A percentile compares a stretch with the other conserved stretches of the same genome.
Evolutionary conservation across 2,113 vertebrate genomes (phyloP).

Genomic region (Lynx canadensis): DNA sequence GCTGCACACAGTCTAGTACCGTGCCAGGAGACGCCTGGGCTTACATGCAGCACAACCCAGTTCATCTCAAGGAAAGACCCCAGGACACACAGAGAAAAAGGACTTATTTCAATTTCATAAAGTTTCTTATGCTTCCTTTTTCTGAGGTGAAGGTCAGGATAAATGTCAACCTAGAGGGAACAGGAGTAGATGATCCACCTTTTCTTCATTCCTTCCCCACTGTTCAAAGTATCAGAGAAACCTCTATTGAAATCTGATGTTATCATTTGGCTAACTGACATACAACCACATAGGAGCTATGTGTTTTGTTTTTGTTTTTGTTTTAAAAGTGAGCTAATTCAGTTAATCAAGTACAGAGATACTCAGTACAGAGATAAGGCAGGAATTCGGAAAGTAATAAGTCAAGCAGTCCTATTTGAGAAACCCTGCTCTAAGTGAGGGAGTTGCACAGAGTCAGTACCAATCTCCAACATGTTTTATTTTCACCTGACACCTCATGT

Average conservation of each 20-base stretch:
- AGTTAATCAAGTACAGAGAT: not conserved
- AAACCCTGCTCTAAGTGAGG: not conserved
- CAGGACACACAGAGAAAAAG: not conserved
- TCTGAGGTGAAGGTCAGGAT: not conserved
- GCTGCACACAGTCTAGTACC: not conserved
- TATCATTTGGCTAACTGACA: not conserved
- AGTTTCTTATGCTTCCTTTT: slow-evolving; percentile 20
- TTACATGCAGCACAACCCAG: not conserved
- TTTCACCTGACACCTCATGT: not conserved
- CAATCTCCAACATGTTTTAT: not conserved
- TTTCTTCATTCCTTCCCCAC: not conserved
- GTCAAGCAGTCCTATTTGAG: not conserved
- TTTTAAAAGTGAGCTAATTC: not conserved
- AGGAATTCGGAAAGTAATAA: not conserved
- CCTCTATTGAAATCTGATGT: not conserved
- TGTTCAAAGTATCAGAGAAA: not conserved
- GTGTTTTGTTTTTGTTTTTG: too few relatives aligned
- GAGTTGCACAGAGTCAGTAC: not conserved
- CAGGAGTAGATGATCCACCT: not conserved
- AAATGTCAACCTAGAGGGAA: not conserved
- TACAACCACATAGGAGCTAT: not conserved
- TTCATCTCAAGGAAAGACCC: not conserved
- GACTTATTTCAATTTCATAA: not conserved
- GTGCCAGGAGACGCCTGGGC: not conserved
- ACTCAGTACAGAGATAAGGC: not conserved